A percentile compares a stretch with the other conserved stretches of the same genome.
These are phyloP conservation scores for Neolamprologus kungweensis DNA, from an alignment of 2,113 vertebrate genomes.

Conservation along the genomic window DNA sequence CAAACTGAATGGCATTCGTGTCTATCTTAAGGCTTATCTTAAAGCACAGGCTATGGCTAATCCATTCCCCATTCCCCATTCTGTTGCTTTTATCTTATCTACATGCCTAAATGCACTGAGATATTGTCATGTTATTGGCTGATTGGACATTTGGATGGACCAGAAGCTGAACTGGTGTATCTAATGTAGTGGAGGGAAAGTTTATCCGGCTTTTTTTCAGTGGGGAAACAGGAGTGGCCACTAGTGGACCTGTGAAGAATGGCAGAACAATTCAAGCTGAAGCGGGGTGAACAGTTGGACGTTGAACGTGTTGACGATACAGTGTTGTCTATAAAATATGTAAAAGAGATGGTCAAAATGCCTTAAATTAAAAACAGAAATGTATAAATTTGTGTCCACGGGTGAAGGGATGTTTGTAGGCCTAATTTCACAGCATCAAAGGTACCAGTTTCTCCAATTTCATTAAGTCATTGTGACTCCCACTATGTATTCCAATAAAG, in stretches of 20 bases:
- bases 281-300: neutral
- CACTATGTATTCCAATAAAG: neutral
- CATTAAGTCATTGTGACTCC: neutral
- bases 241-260: neutral
- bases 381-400: neutral
- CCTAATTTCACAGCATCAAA: neutral
- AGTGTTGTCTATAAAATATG: neutral
- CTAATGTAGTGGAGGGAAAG: neutral
- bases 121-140: too few species aligned
- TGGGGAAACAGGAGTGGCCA: neutral
- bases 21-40: too few species aligned
- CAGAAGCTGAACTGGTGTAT: too few species aligned
- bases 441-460: neutral
- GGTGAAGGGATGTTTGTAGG: neutral
- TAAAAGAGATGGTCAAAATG: neutral
- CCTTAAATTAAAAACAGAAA: neutral
- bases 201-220: neutral
- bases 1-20: too few species aligned
- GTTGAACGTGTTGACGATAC: neutral
- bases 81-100: neutral
- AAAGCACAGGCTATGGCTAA: too few species aligned
- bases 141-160: too few species aligned
- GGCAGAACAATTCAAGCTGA: neutral
- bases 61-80: too few species aligned
- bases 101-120: too few species aligned